Evolutionary conservation across 2,113 vertebrate species (phyloP).

Genomic region (Charina bottae): DNA sequence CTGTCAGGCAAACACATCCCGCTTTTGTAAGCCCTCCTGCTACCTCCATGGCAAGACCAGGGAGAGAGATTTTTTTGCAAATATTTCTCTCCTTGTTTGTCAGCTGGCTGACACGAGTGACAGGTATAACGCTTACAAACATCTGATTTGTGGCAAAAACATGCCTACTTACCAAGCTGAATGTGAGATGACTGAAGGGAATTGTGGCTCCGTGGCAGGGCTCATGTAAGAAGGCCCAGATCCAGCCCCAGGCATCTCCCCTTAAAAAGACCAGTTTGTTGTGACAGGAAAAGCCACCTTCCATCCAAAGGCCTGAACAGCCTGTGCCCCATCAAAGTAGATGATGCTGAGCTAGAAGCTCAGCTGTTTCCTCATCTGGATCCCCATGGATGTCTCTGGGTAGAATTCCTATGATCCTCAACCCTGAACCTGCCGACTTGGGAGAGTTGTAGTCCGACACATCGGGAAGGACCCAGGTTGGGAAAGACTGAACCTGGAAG

Average conservation of each 20-base stretch:
- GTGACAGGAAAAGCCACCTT: background rate
- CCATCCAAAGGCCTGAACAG: background rate
- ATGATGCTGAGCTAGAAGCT: background rate
- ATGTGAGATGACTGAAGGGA: background rate
- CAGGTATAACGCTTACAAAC: background rate
- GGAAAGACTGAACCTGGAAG: background rate
- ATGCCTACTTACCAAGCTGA: background rate
- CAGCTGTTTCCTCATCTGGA: background rate
- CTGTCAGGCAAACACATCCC: constrained; percentile 13
- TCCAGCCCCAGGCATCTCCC: background rate
- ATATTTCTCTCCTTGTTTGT: constrained; percentile 11
- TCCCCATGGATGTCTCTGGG: no score
- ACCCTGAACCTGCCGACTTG: background rate
- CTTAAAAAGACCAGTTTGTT: background rate
- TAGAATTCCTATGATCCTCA: background rate
- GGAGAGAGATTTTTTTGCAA: background rate
- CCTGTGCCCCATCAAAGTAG: background rate
- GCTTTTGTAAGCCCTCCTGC: background rate
- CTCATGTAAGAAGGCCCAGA: background rate
- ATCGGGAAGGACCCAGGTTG: background rate
- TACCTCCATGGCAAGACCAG: background rate
- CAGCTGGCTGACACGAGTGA: background rate
- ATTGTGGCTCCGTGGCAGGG: background rate
- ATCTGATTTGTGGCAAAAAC: background rate
- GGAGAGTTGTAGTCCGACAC: background rate